Evolutionary conservation across 2,888 invertebrate genomes (phyloP).

Genomic region (Drosophila mercatorum): DNA sequence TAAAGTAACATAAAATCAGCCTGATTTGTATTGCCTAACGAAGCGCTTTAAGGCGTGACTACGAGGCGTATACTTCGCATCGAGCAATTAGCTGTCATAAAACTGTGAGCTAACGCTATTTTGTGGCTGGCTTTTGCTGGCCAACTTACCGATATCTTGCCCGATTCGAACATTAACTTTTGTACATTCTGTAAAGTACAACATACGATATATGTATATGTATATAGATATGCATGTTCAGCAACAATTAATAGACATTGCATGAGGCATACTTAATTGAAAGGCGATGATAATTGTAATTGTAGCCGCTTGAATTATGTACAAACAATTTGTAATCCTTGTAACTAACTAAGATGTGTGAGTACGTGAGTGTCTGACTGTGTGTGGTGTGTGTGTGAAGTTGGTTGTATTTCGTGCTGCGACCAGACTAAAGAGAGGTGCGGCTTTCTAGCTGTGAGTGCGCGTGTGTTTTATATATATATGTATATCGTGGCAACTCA

Average conservation of each 20-base stretch:
- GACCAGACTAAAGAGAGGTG: constrained; percentile 40
- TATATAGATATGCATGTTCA: constrained; percentile 56
- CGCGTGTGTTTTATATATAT: neutral
- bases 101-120: constrained; percentile 35
- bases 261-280: constrained; percentile 53
- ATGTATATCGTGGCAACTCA: neutral
- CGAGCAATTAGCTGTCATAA: constrained; percentile 32
- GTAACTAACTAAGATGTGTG: constrained; percentile 13
- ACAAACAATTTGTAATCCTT: constrained; percentile 57
- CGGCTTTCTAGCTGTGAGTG: constrained; percentile 18
- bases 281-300: constrained; percentile 40
- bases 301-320: constrained; percentile 43
- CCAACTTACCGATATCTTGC: constrained; percentile 83
- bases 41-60: constrained; percentile 29
- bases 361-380: neutral
- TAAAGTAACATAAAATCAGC: constrained; percentile 11
- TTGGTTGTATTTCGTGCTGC: constrained; percentile 12
- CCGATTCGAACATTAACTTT: constrained; percentile 83
- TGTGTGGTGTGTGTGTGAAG: constrained; percentile 12
- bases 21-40: constrained; percentile 19
- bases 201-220: constrained; percentile 22
- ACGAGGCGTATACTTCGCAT: constrained; percentile 37
- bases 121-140: constrained; percentile 20
- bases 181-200: constrained; percentile 82
- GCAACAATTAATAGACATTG: constrained; percentile 63